Evolutionary conservation across 1,140 invertebrate genomes (phyloP).

Genomic region (Ylistrum balloti): DNA sequence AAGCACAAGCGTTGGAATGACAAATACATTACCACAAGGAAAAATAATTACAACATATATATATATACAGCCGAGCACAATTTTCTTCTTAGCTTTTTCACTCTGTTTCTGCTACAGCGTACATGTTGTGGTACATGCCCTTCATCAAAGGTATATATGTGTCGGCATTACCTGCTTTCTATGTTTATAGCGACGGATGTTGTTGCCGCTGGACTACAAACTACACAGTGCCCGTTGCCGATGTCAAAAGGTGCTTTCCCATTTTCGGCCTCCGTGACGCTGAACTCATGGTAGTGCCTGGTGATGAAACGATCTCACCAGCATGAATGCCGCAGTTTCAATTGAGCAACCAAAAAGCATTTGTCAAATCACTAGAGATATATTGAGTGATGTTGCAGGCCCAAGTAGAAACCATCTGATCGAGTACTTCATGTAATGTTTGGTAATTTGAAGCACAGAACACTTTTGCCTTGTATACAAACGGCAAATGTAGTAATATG

Average conservation of each 20-base stretch:
- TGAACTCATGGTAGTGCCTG: neutral
- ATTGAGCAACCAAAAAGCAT: slow-evolving; percentile 38
- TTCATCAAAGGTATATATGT: neutral
- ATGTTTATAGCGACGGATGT: neutral
- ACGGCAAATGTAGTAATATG: neutral
- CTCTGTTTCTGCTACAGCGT: neutral
- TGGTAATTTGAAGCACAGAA: slow-evolving; percentile 26
- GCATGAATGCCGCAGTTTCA: neutral
- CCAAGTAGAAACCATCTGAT: slow-evolving; percentile 6
- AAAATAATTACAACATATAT: neutral
- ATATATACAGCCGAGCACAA: neutral
- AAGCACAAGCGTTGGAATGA: neutral
- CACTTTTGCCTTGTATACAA: slow-evolving; percentile 13
- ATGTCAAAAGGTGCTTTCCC: slow-evolving; percentile 19
- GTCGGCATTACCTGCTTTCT: neutral
- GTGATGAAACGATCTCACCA: slow-evolving; percentile 37
- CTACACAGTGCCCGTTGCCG: neutral
- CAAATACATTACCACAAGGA: neutral
- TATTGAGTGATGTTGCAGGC: slow-evolving; percentile 23
- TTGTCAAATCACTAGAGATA: slow-evolving; percentile 8
- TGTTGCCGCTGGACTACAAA: neutral
- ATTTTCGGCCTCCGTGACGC: slow-evolving; percentile 31
- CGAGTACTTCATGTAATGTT: slow-evolving; percentile 12
- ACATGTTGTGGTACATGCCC: neutral
- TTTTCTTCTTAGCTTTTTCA: neutral